These are phyloP conservation scores for Coregonus suidteri DNA, from an alignment of 2,797 vertebrate genomes.

Conservation along the genomic window DNA sequence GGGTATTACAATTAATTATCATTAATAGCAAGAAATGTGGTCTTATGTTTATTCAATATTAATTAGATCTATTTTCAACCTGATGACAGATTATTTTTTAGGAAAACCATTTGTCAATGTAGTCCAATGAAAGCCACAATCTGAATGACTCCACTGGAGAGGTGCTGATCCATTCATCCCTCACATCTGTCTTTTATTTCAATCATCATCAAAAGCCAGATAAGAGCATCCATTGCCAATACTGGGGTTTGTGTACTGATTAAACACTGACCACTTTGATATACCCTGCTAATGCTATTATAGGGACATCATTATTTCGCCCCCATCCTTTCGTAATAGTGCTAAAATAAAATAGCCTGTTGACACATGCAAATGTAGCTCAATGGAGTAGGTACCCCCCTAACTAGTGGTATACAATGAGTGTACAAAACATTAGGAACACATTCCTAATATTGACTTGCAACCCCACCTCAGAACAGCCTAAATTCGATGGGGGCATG, in stretches of 20 bases:
- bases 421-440: no score
- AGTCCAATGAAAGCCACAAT: background rate
- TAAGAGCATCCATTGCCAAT: background rate
- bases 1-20: conserved; percentile 40
- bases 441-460: no score
- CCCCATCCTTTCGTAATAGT: background rate
- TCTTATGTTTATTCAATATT: conserved; percentile 21
- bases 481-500: no score
- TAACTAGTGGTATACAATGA: no score
- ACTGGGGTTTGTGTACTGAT: background rate
- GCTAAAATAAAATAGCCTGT: background rate
- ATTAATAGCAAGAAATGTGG: conserved; percentile 20
- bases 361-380: background rate
- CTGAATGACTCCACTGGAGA: background rate
- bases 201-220: background rate
- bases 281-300: background rate
- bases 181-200: background rate
- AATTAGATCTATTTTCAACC: conserved; percentile 49
- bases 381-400: no score
- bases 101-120: conserved; percentile 11
- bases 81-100: conserved; percentile 19
- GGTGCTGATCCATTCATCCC: background rate
- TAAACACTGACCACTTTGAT: background rate
- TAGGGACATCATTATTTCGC: background rate
- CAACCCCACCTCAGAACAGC: no score